Base-by-base conservation (phyloP, 2,797 vertebrate species). In the Sebastes hopkinsi region DNA sequence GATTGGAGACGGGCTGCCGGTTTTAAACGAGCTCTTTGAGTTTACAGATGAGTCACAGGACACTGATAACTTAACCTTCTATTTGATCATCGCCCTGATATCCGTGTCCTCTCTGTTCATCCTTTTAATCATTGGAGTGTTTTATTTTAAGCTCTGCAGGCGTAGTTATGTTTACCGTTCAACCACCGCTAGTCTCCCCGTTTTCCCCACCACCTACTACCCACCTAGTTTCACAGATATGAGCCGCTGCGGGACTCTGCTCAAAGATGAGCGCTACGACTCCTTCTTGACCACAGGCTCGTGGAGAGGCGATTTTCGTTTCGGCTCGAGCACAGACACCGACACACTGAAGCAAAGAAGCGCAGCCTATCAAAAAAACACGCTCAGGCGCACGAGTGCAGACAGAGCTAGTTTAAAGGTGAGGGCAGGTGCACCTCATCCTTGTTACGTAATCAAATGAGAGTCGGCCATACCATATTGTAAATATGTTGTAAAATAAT, bases 201-300 rank as follows among this genome's bases (percentile, higher is more conserved):
- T 94, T 72, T 94, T 95, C 77, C 95, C 96, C 3, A 13, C 89
- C 0, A 68, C 92, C 5, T 95, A 95, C 32, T 95, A 92, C 52
- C 90, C 95, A 4, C 90, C 94, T 0, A 74, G 92, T 59, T 94
- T 96, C 14, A 89, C 93, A 11, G 94, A 95, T 34, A 83, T 91
- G 4, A 94, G 93, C 65, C 90, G 54, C 4, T 92, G 91, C 4
- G 93, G 92, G 52, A 95, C 94, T 3, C 80, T 95, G 52, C 75
- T 94, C 25, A 92, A 92, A 22, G 90, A 95, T n/a, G 92, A 94
- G 5, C 84, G 89, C 1, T 96, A 93, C 0, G 95, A 96, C 79
- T 88, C 95, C 1, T 96, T 94, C 75, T 69, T 96, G 83, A 96
- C 96, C 5, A 90, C 95, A 0, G 94, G 94, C 64, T 97, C 95